Percentiles rank a stretch among this genome's conserved stretches.
phyloP scores from a whole-genome alignment of 2,888 invertebrate genomes.

The Neoitamus cyanurus region DNA sequence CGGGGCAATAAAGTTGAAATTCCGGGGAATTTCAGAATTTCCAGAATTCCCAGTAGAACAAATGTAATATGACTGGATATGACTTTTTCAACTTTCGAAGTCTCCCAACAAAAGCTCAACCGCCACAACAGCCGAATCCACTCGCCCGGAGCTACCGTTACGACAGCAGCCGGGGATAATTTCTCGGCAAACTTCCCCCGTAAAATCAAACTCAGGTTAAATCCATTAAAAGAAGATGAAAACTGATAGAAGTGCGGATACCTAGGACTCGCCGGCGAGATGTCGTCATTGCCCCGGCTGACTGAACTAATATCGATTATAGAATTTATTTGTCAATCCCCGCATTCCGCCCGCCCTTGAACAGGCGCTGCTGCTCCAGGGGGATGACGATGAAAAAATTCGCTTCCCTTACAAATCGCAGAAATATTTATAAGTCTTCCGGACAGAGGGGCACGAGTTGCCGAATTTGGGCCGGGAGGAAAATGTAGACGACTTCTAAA shows the following conservation, averaged over 20 bases:
- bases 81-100: not conserved
- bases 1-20: not conserved
- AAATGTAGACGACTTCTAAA: not conserved
- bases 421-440: not conserved
- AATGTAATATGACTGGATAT: not conserved
- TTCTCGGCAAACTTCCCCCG: not conserved
- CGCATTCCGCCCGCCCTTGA: not conserved
- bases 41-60: not conserved
- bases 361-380: not conserved
- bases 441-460: not conserved
- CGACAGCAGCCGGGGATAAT: not conserved
- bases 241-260: not conserved
- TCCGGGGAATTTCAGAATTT: not conserved
- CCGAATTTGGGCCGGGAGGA: not conserved
- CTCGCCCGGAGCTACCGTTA: not conserved
- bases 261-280: not conserved
- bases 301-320: slow-evolving; percentile 1
- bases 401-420: not conserved
- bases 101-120: not conserved
- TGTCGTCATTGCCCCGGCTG: not conserved
- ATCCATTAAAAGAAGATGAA: not conserved
- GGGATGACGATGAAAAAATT: not conserved
- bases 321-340: not conserved
- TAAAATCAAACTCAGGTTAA: slow-evolving; percentile 5
- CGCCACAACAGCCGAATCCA: not conserved